phyloP scores from a whole-genome alignment of 92 coral and sea anemone genomes.

The Phenganax marumi region DNA sequence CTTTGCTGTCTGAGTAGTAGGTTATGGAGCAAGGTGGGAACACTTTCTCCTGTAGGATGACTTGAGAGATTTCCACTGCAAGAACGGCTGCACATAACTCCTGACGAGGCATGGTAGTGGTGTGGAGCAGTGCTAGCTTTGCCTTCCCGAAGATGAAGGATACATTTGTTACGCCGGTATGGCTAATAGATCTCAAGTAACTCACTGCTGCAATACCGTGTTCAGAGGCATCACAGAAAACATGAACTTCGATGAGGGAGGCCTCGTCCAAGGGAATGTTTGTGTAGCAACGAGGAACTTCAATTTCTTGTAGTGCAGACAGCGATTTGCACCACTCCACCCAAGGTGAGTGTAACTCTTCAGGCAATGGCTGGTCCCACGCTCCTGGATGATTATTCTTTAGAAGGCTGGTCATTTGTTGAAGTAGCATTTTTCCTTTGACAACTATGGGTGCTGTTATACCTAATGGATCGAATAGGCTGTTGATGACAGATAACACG shows the following conservation, averaged over 20 bases:
- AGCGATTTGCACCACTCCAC: too few relatives aligned
- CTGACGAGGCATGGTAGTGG: not conserved
- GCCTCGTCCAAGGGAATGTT: not conserved
- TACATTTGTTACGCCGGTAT: not conserved
- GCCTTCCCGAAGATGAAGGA: constrained; percentile 1
- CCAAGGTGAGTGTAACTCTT: too few relatives aligned
- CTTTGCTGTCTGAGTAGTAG: not conserved
- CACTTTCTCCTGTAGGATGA: too few relatives aligned
- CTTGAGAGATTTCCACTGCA: too few relatives aligned
- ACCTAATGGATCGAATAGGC: too few relatives aligned
- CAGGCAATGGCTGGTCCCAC: too few relatives aligned
- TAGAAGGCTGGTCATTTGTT: too few relatives aligned
- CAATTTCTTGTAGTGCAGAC: too few relatives aligned
- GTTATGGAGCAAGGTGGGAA: not conserved
- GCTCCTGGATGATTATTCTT: too few relatives aligned
- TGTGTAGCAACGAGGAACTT: not conserved
- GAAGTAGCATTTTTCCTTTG: too few relatives aligned
- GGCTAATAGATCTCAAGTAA: not conserved
- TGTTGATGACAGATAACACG: too few relatives aligned
- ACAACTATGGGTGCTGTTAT: too few relatives aligned
- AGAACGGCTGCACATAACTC: not conserved
- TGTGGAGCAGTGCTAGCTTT: not conserved
- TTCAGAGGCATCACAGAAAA: not conserved
- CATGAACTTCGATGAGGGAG: not conserved
- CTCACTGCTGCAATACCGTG: not conserved